A percentile compares a stretch with the other conserved stretches of the same genome.
Evolutionary conservation across 2,888 invertebrate genomes (phyloP).

Genomic region (Pristionchus mayeri): DNA sequence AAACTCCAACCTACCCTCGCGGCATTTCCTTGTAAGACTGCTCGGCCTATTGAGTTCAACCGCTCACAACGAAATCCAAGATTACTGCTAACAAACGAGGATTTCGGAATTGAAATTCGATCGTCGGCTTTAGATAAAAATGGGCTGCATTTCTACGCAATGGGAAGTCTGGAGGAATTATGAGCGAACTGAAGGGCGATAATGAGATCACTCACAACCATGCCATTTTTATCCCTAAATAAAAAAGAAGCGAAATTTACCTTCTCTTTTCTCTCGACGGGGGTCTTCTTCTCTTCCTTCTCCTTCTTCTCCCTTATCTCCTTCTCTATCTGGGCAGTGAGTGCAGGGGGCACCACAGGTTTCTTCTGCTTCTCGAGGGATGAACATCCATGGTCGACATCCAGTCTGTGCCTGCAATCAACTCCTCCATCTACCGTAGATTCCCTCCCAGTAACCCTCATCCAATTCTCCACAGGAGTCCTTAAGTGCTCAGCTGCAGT

Average conservation of each 20-base stretch:
- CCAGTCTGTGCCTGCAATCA: constrained; percentile 37
- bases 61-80: background rate
- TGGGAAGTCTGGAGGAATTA: background rate
- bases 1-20: too few species aligned
- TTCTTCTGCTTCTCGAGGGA: constrained; percentile 1
- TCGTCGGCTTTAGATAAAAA: background rate
- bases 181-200: background rate
- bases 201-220: too few species aligned
- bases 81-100: background rate
- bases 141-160: background rate
- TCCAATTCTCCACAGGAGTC: background rate
- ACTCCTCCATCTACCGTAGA: background rate
- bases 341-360: background rate
- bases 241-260: background rate
- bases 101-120: background rate
- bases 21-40: too few species aligned
- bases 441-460: background rate
- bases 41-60: background rate
- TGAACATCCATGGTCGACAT: constrained; percentile 28
- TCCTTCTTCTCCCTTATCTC: background rate
- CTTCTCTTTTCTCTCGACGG: background rate
- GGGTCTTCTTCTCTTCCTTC: background rate
- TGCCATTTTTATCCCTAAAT: too few species aligned
- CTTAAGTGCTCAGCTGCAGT: background rate
- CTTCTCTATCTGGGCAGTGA: background rate